phyloP scores from a whole-genome alignment of 2,888 invertebrate genomes.

The Cosmia pyralina region DNA sequence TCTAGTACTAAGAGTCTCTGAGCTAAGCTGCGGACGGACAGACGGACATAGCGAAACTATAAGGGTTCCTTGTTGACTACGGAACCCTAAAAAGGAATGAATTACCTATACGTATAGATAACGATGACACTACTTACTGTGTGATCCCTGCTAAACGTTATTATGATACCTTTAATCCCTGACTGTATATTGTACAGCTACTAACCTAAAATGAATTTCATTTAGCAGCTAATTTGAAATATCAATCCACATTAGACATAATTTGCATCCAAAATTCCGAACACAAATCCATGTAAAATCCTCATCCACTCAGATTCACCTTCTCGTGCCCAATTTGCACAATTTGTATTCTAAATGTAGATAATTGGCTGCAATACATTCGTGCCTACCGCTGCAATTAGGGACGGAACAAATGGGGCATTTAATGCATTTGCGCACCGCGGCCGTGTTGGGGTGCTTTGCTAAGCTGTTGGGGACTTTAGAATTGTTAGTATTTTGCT shows the following conservation, averaged over 20 bases:
- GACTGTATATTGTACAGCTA: background rate
- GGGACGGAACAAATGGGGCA: slow-evolving; percentile 39
- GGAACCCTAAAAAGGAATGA: too few relatives aligned
- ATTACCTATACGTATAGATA: too few relatives aligned
- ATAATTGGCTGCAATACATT: slow-evolving; percentile 42
- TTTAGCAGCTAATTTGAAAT: background rate
- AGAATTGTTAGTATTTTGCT: background rate
- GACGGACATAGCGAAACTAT: too few relatives aligned
- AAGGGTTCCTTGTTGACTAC: too few relatives aligned
- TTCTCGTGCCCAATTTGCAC: slow-evolving; percentile 17
- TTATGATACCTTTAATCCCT: background rate
- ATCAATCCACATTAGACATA: background rate
- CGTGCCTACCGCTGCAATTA: slow-evolving; percentile 33
- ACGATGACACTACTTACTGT: too few relatives aligned
- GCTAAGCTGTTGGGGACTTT: slow-evolving; percentile 17
- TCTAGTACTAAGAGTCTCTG: too few relatives aligned
- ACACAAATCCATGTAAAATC: slow-evolving; percentile 23
- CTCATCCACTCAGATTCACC: background rate
- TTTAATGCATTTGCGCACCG: slow-evolving; percentile 48
- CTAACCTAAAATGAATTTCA: background rate
- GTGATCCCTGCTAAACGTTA: background rate
- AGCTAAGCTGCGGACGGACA: too few relatives aligned
- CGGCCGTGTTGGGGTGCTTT: background rate
- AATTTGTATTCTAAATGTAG: slow-evolving; percentile 41
- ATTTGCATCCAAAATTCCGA: slow-evolving; percentile 23